phyloP scores from a whole-genome alignment of 2,888 invertebrate species.

The Yponomeuta plumbellus region DNA sequence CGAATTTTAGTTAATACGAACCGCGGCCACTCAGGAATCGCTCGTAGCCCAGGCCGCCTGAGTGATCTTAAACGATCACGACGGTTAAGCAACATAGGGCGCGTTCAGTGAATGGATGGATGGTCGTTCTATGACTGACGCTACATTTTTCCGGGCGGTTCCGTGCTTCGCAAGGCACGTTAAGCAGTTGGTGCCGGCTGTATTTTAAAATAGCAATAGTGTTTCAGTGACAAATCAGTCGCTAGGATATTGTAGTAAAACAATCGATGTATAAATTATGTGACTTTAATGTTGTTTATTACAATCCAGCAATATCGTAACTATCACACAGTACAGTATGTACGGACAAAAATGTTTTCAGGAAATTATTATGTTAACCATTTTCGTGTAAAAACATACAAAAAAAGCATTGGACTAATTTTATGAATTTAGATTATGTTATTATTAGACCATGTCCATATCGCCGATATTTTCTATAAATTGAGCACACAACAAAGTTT shows the following conservation, averaged over 20 bases:
- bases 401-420: neutral
- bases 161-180: too few relatives aligned
- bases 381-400: constrained; percentile 20
- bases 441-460: neutral
- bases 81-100: too few relatives aligned
- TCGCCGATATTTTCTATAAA: neutral
- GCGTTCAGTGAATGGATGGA: too few relatives aligned
- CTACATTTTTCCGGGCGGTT: too few relatives aligned
- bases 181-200: too few relatives aligned
- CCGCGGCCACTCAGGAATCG: too few relatives aligned
- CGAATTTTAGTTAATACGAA: too few relatives aligned
- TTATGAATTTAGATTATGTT: constrained; percentile 1
- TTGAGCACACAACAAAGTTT: neutral
- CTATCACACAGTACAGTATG: constrained; percentile 35
- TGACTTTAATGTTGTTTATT: constrained; percentile 55
- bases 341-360: constrained; percentile 18
- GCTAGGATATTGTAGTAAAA: constrained; percentile 26
- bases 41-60: too few relatives aligned
- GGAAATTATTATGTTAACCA: constrained; percentile 11
- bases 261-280: constrained; percentile 35
- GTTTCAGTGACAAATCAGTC: neutral
- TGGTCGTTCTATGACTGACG: too few relatives aligned
- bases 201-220: too few relatives aligned
- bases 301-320: constrained; percentile 46
- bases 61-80: too few relatives aligned